Evolutionary conservation across 2,113 vertebrate species (phyloP), one percentile per base, ranked within the genome.

Genomic region (Prunella himalayana): DNA sequence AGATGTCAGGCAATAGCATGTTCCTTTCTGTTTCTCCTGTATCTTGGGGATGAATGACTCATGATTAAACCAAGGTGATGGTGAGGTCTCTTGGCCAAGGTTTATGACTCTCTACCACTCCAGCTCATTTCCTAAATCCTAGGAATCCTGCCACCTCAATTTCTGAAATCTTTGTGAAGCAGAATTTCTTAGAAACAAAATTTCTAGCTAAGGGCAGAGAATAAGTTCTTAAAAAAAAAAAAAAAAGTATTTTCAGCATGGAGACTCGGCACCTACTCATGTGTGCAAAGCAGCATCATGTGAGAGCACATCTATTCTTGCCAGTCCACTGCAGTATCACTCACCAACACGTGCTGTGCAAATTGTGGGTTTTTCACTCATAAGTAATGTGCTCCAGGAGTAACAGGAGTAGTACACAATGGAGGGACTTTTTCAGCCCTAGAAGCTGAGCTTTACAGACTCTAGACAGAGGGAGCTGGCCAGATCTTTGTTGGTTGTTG

Each of bases 231-330:
- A 53, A 39, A 81, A 60, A 79, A 80, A 18, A 30, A 80, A 18
- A 30, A 37, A 37, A 37, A 37, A 11, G 1, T 24, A 8, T 60
- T 85, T 85, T 65, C 30, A 24, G 23, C 0, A 0, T 45, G 60
- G 41, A 78, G 60, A 31, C 27, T 82, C 0, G 0, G 33, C 50
- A 69, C 41, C 49, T 42, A 20, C 44, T 77, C 6, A 1, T 14
- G 18, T 53, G 56, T 50, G 15, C 6, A 39, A 30, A 79, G 42
- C 28, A 79, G 57, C 41, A 69, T 39, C 70, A 39, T 56, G 45
- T 85, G 70, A 75, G 8, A 70, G 37, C 21, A 66, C 4, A 10
- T 41, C 56, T 88, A 53, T 86, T 37, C 76, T 41, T 76, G 66
- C 31, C 51, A 66, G 57, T n/a, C 35, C 42, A 56, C 76, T 27